Conservation (phyloP, 1,140 invertebrate genomes). For the Phortica variegata region DNA sequence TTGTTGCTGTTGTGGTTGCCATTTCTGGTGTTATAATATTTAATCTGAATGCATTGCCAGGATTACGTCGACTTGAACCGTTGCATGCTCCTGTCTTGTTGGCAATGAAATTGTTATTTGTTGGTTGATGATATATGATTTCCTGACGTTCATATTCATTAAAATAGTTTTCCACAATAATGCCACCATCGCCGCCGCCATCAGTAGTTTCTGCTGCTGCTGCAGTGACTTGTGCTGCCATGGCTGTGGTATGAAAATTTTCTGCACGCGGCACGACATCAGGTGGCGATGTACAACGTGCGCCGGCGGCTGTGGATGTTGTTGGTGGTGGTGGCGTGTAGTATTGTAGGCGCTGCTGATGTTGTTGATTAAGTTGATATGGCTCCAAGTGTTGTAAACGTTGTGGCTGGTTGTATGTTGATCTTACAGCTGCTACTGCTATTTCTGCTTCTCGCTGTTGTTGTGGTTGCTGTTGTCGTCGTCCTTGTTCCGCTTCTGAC, state of each 20-base stretch:
- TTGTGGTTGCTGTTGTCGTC: constrained; percentile 23
- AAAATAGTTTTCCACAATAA: constrained; percentile 55
- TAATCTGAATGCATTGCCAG: constrained; percentile 36
- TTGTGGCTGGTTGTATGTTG: constrained; percentile 35
- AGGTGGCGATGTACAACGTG: constrained; percentile 47
- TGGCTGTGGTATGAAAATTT: constrained; percentile 46
- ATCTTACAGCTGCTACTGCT: constrained; percentile 36
- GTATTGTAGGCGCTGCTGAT: constrained; percentile 34
- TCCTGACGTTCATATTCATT: constrained; percentile 56
- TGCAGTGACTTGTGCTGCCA: constrained; percentile 15
- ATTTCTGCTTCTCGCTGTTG: constrained; percentile 45
- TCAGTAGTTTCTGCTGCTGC: constrained; percentile 16
- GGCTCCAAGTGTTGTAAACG: constrained; percentile 22
- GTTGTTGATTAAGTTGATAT: constrained; percentile 28
- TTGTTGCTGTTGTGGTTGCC: constrained; percentile 15
- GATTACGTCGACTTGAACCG: constrained; percentile 14
- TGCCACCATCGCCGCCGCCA: constrained; percentile 24
- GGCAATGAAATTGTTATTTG: constrained; percentile 22
- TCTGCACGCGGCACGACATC: constrained; percentile 48
- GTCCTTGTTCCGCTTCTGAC: constrained; percentile 4
- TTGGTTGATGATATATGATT: constrained; percentile 54
- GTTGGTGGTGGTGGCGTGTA: constrained; percentile 27
- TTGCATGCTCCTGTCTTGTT: constrained; percentile 8
- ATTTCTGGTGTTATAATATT: constrained; percentile 27
- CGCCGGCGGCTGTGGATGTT: constrained; percentile 1